Evolutionary conservation across 2,888 invertebrate genomes (phyloP), one percentile per base, ranked within the genome.

Genomic region (Neoaliturus tenellus): DNA sequence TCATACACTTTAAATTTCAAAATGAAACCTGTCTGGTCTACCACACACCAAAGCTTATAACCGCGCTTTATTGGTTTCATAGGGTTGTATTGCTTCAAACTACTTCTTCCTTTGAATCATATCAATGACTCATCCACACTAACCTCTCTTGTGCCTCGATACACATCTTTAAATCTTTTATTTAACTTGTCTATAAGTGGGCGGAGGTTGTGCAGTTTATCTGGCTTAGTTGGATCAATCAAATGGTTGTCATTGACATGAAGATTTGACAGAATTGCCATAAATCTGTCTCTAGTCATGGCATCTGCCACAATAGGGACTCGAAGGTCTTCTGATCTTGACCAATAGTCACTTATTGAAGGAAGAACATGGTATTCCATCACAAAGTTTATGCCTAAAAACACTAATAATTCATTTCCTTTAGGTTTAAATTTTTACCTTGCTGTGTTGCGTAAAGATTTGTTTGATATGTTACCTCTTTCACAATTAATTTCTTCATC

Each of bases 91-190:
- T 85, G 85, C 67, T 85, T 85, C 67, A 85, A 73, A 0, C 35
- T 25, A 12, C 58, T 69, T 1, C 83, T 10, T 5, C 83, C 84
- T 71, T 85, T 84, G 75, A 84, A 85, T 20, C 28, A 8, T 14
- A 85, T 84, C 83, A 86, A 85, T 8, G 83, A 84, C 71, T 86
- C 85, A 55, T 86, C 84, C 78, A 86, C 75, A 25, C 71, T 55
- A 8, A 81, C 35, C 48, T 69, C 71, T 23, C 83, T 78, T 10
- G 81, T 81, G 12, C 69, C 81, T 41, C 69, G 25, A 71, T 73
- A 81, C 17, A 81, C 33, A n/a, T 58, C n/a, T 28, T 80, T 48
- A 28, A 83, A 81, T 20, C 58, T 84, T 48, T n/a, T 39, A 12
- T 81, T 80, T 6, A 81, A 25, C 41, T 51, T 51, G 2, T 81